Evolutionary conservation across 2,797 vertebrate species (phyloP).

Genomic region (Phrynocephalus forsythii): DNA sequence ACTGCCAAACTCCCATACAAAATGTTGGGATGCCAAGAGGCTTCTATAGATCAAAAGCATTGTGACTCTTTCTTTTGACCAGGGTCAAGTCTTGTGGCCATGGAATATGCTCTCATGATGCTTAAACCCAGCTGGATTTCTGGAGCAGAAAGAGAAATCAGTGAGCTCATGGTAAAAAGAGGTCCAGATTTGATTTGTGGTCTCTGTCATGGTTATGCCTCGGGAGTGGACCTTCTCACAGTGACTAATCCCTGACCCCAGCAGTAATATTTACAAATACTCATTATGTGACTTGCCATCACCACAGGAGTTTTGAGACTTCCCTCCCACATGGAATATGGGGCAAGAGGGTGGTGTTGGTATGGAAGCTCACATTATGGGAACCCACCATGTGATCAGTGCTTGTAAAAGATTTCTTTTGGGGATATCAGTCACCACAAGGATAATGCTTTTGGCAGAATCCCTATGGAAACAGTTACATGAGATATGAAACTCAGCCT

Average conservation of each 20-base stretch:
- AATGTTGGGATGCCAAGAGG: background rate
- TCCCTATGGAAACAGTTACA: background rate
- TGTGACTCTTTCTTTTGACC: background rate
- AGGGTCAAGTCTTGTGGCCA: background rate
- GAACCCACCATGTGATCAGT: background rate
- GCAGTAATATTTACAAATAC: slow-evolving; percentile 2
- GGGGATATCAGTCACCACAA: background rate
- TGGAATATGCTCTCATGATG: background rate
- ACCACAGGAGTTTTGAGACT: background rate
- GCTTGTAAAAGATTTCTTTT: background rate
- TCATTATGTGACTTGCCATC: background rate
- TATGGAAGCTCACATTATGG: background rate
- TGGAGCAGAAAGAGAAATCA: background rate
- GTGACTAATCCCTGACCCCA: background rate
- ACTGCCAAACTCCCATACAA: background rate
- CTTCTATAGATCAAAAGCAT: background rate
- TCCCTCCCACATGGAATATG: background rate
- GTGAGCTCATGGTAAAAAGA: background rate
- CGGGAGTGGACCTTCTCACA: background rate
- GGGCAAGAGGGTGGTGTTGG: background rate
- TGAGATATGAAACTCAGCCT: background rate
- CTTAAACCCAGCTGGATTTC: background rate
- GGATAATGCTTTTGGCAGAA: background rate
- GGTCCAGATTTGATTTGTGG: background rate
- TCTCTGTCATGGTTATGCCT: background rate